Conservation (phyloP, 23 tunicate species). For the Styela plicata region DNA sequence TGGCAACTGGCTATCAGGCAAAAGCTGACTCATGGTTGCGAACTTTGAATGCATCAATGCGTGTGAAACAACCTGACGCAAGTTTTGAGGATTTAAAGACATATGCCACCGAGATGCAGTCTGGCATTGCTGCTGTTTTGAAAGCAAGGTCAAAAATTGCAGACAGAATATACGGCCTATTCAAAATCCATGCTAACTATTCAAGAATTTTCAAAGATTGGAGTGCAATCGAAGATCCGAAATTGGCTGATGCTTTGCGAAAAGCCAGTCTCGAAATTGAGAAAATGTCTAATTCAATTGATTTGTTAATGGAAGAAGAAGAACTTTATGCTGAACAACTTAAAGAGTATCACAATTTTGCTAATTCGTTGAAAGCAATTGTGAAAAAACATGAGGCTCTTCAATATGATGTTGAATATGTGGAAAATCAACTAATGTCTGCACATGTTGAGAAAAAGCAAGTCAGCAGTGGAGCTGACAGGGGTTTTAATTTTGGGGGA, state of each 20-base stretch:
- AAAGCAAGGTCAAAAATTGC: conserved; percentile 89
- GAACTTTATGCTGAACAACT: conserved; percentile 78
- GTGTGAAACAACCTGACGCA: conserved; percentile 74
- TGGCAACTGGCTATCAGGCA: conserved; percentile 80
- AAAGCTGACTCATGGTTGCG: conserved; percentile 84
- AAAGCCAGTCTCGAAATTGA: conserved; percentile 61
- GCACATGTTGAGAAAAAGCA: conserved; percentile 61
- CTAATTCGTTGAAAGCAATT: conserved; percentile 71
- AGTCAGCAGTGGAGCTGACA: conserved; percentile 43
- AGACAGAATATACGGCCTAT: conserved; percentile 80
- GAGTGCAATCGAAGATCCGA: conserved; percentile 57
- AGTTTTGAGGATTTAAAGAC: conserved; percentile 75
- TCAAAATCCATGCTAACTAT: conserved; percentile 90
- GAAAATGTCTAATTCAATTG: conserved; percentile 63
- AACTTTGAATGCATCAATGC: conserved; percentile 73
- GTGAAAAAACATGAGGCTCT: conserved; percentile 81
- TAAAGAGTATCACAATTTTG: conserved; percentile 83
- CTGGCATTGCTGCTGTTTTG: conserved; percentile 44
- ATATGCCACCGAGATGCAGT: conserved; percentile 65
- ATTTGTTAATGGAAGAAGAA: conserved; percentile 79
- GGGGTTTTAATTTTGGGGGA: conserved; percentile 62
- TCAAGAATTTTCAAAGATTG: conserved; percentile 61
- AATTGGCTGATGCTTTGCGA: conserved; percentile 47
- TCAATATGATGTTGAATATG: conserved; percentile 88
- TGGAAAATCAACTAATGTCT: conserved; percentile 50